A percentile compares a stretch with the other conserved stretches of the same genome.
phyloP scores from a whole-genome alignment of 1,140 invertebrate species.

The Oncopeltus fasciatus region DNA sequence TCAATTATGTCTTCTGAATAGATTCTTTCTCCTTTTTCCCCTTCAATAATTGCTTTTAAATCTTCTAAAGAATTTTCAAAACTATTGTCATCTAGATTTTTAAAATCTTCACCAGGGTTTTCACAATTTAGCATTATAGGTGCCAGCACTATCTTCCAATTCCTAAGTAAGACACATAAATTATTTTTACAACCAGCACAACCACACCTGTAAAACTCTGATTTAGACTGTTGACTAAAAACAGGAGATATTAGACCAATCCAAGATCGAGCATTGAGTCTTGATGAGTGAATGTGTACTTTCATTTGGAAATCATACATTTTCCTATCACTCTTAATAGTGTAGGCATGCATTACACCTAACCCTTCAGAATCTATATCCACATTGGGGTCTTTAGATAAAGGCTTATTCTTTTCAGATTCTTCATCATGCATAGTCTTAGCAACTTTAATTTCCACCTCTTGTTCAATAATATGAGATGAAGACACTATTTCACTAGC shows the following conservation, averaged over 20 bases:
- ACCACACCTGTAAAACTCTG: not conserved
- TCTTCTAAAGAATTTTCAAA: not conserved
- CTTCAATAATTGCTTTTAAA: not conserved
- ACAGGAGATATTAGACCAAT: not conserved
- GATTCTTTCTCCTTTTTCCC: not conserved
- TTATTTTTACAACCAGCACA: constrained; percentile 9
- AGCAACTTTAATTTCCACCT: too few relatives aligned
- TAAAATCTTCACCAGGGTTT: not conserved
- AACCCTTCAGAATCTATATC: not conserved
- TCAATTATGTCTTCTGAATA: not conserved
- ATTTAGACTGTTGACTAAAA: not conserved
- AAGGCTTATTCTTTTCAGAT: not conserved
- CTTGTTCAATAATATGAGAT: not conserved
- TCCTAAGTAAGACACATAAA: not conserved
- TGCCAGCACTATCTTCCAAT: not conserved
- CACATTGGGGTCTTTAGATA: not conserved
- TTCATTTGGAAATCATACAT: constrained; percentile 8
- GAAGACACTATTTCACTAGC: not conserved
- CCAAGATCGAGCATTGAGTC: not conserved
- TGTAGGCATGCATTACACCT: constrained; percentile 11
- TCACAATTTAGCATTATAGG: not conserved
- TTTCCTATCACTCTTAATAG: not conserved
- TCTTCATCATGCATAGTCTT: too few relatives aligned
- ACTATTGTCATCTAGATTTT: not conserved
- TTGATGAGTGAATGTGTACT: not conserved